Percentiles rank a stretch among this genome's conserved stretches.
Conservation (phyloP, 1,140 invertebrate species). For the Artemia franciscana region DNA sequence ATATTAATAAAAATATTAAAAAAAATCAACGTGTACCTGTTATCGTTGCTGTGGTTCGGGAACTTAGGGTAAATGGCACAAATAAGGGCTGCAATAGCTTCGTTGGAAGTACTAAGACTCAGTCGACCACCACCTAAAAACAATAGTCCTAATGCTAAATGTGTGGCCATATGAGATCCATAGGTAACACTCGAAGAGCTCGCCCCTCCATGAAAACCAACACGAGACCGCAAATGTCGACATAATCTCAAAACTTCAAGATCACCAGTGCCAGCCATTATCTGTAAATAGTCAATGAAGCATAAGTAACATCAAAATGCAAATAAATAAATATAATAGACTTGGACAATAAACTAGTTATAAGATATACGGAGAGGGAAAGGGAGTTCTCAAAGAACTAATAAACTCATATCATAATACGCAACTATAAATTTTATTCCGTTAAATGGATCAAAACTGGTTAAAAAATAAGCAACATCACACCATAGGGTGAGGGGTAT, state of each 20-base stretch:
- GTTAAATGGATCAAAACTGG: no score
- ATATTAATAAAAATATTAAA: no score
- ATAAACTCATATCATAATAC: no score
- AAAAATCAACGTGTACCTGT: no score
- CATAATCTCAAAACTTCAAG: slow-evolving; percentile 61
- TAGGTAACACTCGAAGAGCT: slow-evolving; percentile 19
- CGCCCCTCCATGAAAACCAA: slow-evolving; percentile 16
- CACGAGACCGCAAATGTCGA: slow-evolving; percentile 45
- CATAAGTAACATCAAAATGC: no score
- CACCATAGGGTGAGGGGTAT: no score
- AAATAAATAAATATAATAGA: no score
- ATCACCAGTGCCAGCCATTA: slow-evolving; percentile 84
- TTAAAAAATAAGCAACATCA: no score
- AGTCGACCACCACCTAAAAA: slow-evolving; percentile 81
- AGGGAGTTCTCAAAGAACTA: no score
- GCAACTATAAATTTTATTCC: no score
- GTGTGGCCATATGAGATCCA: slow-evolving; percentile 40
- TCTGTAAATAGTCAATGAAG: slow-evolving; percentile 27
- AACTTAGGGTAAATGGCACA: slow-evolving; percentile 90
- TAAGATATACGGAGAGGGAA: no score
- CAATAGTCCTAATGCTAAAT: slow-evolving; percentile 72
- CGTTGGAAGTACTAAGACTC: slow-evolving; percentile 56
- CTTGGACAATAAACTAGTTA: no score
- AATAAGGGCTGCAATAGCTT: slow-evolving; percentile 62
- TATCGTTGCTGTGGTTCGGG: slow-evolving; percentile 84